Base-by-base conservation (phyloP, 1,140 invertebrate genomes). In the Drosophila tropicalis region DNA sequence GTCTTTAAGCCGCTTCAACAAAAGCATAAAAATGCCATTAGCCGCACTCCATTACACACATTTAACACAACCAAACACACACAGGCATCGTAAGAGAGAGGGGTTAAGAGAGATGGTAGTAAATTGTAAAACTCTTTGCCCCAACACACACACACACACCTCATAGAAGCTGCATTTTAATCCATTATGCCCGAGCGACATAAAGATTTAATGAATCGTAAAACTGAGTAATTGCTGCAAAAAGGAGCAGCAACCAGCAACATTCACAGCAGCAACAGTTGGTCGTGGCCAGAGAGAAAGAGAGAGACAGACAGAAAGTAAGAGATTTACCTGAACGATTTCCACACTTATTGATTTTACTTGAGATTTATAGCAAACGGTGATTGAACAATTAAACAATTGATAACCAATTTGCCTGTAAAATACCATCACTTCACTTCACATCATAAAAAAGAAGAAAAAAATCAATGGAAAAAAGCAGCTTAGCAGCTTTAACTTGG, bases 191-290 rank as follows among this genome's bases (percentile, higher is more conserved):
- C 62, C 62, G 68, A 67, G 81, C 81, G 73, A 84, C 81, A 85
- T 70, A 73, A 81, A 81, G 81, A 81, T 81, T 84, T 86, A 84
- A 84, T 84, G 82, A 84, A 86, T 85, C 81, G 82, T 84, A 84
- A 84, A 84, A 67, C 81, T 85, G 81, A 84, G 82, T 84, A 84
- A 84, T 84, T 85, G 82, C 62, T 76, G 64, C 62, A 76, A 71
- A 72, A 76, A 12, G 4, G 39, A 44, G 41, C 44, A 47, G 13
- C 29, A 29, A 29, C 39, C 63, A 70, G 61, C 47, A 62, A 41
- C 19, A 36, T 10, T 39, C 41, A 19, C 60, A 60, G 7, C 5
- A 39, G 57, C 67, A 60, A 64, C 70, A 74, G 64, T 61, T 19
- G 39, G 54, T 15, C 55, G 66, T 56, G 0, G 34, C 7, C 2